These are phyloP conservation scores for Centropristis striata DNA, from an alignment of 2,113 vertebrate genomes.

Conservation along the genomic window DNA sequence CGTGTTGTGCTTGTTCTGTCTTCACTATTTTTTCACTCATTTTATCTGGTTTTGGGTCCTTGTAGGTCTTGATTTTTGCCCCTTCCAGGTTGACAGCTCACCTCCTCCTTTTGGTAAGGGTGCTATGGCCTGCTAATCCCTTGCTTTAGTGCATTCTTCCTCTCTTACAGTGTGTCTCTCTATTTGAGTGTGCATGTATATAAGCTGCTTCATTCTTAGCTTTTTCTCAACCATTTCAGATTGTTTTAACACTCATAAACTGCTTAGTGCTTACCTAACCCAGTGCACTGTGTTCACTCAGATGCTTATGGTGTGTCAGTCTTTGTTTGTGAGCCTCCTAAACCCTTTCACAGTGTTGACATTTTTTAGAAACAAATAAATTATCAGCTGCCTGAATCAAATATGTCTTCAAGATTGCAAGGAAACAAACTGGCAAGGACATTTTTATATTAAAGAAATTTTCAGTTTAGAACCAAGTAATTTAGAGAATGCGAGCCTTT, in stretches of 20 bases:
- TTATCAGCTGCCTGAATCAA: background rate
- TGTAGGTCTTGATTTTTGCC: constrained; percentile 99
- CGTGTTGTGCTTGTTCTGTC: constrained; percentile 75
- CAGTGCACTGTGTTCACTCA: constrained; percentile 49
- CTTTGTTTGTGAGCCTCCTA: constrained; percentile 45
- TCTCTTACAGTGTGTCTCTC: constrained; percentile 59
- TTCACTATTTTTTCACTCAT: constrained; percentile 91
- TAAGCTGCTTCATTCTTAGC: constrained; percentile 48
- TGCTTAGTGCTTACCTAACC: constrained; percentile 65
- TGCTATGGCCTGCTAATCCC: constrained; percentile 87
- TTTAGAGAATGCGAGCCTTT: constrained; percentile 45
- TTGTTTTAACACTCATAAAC: constrained; percentile 64
- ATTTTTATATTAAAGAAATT: constrained; percentile 31
- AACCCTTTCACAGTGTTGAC: constrained; percentile 30
- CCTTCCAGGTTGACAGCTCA: constrained; percentile 99
- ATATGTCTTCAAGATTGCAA: constrained; percentile 15
- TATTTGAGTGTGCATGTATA: constrained; percentile 67
- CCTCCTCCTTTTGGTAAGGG: constrained; percentile 99
- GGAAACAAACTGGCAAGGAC: constrained; percentile 56
- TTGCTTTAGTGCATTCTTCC: constrained; percentile 88
- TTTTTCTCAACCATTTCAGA: constrained; percentile 55
- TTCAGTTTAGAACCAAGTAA: constrained; percentile 35
- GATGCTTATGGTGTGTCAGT: constrained; percentile 49
- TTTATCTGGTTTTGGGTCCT: constrained; percentile 97
- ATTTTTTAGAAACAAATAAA: background rate